Base-by-base conservation (phyloP, 2,888 invertebrate genomes). In the Actias luna region DNA sequence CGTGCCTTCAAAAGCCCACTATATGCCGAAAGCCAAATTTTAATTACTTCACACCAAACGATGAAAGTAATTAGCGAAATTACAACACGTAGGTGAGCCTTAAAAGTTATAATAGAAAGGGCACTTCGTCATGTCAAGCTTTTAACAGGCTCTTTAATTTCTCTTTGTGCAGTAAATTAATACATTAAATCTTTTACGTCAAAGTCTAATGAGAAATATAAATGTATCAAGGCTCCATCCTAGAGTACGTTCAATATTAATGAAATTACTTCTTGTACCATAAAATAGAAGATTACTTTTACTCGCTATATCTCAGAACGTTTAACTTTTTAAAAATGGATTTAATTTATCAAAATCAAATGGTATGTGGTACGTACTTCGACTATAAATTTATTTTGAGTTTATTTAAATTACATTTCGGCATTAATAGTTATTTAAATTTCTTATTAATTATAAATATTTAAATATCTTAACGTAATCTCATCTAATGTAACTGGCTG, bases 121-220 rank as follows among this genome's bases (percentile, higher is more conserved):
- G 87, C 89, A 88, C 91, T 91, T 84, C 87, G 87, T 90, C 89
- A 89, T 88, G 89, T 89, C 87, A 85, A 80, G 90, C 89, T 89
- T 86, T 89, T 89, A 92, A 88, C 88, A 85, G 84, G 81, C 85
- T 86, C 84, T 87, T 90, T 88, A 89, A 90, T 89, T 87, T 88
- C 88, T 85, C 89, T 89, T 89, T 89, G 89, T 86, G 82, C 85
- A 84, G 85, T 84, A 89, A 90, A 91, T 90, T 89, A 88, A 89
- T 84, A 88, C 87, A 85, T 88, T 88, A 89, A 89, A 89, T 88
- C 87, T 89, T 88, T 89, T 88, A 85, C 83, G 84, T 82, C 83
- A 80, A 78, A 79, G 78, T 78, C 78, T 84, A 85, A 87, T 84
- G 80, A 81, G 80, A 74, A 74, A 76, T 75, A 80, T 80, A 82